Conservation (phyloP, 2,797 vertebrate species). For the Macrochelys suwanniensis region DNA sequence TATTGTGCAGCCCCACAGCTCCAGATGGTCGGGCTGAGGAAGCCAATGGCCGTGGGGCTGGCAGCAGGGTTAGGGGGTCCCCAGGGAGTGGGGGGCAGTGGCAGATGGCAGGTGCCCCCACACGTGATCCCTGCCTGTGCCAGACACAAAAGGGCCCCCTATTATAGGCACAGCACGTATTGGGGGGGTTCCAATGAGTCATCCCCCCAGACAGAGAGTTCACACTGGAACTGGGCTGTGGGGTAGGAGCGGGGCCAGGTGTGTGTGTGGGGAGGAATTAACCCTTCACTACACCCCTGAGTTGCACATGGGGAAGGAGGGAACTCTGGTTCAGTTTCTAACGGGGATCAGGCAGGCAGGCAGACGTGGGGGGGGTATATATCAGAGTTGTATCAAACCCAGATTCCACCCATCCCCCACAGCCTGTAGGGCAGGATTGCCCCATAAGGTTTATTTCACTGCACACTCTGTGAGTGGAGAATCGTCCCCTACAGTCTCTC, state of each 20-base stretch:
- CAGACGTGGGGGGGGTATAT: not conserved
- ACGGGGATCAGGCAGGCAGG: not conserved
- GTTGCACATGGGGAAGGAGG: not conserved
- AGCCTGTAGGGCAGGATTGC: not conserved
- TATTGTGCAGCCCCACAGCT: constrained; percentile 70
- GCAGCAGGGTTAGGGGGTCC: constrained; percentile 71
- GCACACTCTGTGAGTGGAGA: not conserved
- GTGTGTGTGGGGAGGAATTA: not conserved
- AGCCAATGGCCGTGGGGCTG: constrained; percentile 73
- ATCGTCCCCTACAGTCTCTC: not conserved
- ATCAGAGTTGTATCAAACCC: not conserved
- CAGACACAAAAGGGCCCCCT: not conserved
- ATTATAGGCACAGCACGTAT: not conserved
- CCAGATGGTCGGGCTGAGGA: constrained; percentile 75
- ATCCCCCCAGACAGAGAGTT: not conserved
- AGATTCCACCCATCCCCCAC: too few relatives aligned
- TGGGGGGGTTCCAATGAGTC: not conserved
- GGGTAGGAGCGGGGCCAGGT: too few relatives aligned
- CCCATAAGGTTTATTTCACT: not conserved
- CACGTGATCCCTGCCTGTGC: not conserved
- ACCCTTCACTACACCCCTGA: not conserved
- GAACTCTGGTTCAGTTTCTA: constrained; percentile 42
- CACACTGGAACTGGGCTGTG: not conserved
- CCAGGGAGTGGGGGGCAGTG: constrained; percentile 48
- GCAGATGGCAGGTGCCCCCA: constrained; percentile 57